Evolutionary conservation across 2,888 invertebrate genomes (phyloP), one percentile per base, ranked within the genome.

Genomic region (Harpalus rufipes): DNA sequence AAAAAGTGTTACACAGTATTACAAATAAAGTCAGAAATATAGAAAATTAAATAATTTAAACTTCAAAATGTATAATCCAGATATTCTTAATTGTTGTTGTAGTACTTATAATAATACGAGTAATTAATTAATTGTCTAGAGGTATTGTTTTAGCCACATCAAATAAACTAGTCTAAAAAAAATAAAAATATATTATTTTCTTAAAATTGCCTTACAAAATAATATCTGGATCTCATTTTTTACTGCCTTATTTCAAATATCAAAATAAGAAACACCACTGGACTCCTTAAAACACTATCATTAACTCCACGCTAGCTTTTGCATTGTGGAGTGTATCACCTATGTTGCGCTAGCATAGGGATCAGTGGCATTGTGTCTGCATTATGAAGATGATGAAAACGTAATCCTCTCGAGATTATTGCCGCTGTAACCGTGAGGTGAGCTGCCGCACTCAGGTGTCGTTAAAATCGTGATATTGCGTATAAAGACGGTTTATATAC

Each of bases 391-490:
- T 89, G 89, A 89, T 89, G 89, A 89, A 89, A 89, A 89, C 87
- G 88, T 89, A 89, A 89, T 89, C 89, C 89, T 88, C 88, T 88
- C 88, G 87, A 89, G 89, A 89, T 89, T 89, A 89, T 89, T 89
- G 89, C 89, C 86, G 88, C 86, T 89, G 89, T 89, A 89, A 89
- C 89, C 86, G 88, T 86, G 87, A 86, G 86, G 51, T 51, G 76
- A 18, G 76, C 56, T 51, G 87, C 87, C 82, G 87, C 76, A 76
- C 16, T 14, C 78, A 88, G 88, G 87, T 88, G 88, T 87, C 88
- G 88, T 88, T 88, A 88, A 88, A 88, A 88, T 88, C 65, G 61
- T 84, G 63, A 84, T 84, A 84, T 84, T 84, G 78, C 78, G 84
- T 84, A 84, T 84, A 84, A 84, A 84, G 78, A 78, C 84, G 68